Evolutionary conservation across 2,888 invertebrate species (phyloP).

Genomic region (Serripes groenlandicus): DNA sequence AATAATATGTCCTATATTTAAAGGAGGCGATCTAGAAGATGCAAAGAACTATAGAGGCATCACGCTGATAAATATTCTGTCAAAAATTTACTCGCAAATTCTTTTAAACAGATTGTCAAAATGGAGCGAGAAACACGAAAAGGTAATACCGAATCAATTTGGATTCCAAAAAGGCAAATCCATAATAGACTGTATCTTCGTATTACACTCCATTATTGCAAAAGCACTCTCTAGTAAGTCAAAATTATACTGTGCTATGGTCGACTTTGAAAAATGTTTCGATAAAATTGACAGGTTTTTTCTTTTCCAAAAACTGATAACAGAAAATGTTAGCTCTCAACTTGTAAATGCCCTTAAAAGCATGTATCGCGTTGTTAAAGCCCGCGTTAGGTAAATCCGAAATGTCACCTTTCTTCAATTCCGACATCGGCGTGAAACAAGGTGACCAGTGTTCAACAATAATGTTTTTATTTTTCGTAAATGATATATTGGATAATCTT

Average conservation of each 20-base stretch:
- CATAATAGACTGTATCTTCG: slow-evolving; percentile 1
- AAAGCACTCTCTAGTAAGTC: neutral
- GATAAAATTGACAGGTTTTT: slow-evolving; percentile 5
- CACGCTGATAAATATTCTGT: slow-evolving; percentile 24
- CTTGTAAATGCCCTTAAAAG: neutral
- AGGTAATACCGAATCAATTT: neutral
- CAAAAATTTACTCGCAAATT: slow-evolving; percentile 28
- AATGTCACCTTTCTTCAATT: neutral
- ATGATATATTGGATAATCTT: slow-evolving; percentile 14
- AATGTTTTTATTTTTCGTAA: slow-evolving; percentile 10
- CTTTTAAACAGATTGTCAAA: slow-evolving; percentile 16
- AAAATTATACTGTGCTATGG: slow-evolving; percentile 13
- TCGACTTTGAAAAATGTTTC: slow-evolving; percentile 13
- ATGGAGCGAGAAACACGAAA: slow-evolving; percentile 2
- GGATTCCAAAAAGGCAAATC: neutral
- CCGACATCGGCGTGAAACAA: slow-evolving; percentile 25
- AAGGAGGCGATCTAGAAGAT: neutral
- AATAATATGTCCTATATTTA: slow-evolving; percentile 24
- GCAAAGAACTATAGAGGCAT: too few relatives aligned
- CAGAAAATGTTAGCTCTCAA: slow-evolving; percentile 8
- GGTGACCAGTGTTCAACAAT: slow-evolving; percentile 10
- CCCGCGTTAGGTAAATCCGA: neutral
- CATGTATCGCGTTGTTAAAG: slow-evolving; percentile 18
- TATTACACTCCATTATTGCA: slow-evolving; percentile 13
- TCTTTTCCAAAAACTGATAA: neutral